Evolutionary conservation across 2,888 invertebrate genomes (phyloP).

Genomic region (Anoplius nigerrimus): DNA sequence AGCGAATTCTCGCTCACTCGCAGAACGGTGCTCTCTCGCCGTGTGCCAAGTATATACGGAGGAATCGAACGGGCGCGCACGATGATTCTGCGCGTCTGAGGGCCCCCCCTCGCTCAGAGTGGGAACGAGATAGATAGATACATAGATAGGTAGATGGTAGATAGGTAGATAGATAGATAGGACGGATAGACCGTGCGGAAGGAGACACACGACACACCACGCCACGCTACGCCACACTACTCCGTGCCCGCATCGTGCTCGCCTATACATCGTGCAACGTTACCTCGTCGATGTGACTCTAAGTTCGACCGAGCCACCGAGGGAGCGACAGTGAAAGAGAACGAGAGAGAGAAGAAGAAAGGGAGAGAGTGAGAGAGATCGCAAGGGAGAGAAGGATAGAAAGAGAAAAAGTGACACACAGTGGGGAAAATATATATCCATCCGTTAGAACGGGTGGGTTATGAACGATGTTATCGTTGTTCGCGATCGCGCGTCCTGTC

Average conservation of each 20-base stretch:
- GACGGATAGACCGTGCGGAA: constrained; percentile 18
- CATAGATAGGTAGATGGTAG: constrained; percentile 12
- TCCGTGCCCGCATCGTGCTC: background rate
- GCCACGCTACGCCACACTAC: too few species aligned
- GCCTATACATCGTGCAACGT: background rate
- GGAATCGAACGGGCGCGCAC: constrained; percentile 53
- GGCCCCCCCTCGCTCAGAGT: constrained; percentile 17
- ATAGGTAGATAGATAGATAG: constrained; percentile 30
- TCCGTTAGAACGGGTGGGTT: constrained; percentile 3
- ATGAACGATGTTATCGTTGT: constrained; percentile 37
- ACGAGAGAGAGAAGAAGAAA: too few species aligned
- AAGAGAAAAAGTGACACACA: too few species aligned
- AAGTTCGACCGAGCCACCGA: background rate
- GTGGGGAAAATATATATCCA: too few species aligned
- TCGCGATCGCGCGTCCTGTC: constrained; percentile 27
- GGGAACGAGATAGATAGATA: constrained; percentile 16
- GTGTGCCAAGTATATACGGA: constrained; percentile 17
- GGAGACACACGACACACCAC: constrained; percentile 11
- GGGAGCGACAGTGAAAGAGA: background rate
- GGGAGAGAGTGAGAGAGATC: background rate
- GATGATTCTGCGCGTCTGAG: constrained; percentile 64
- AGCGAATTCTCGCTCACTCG: too few species aligned
- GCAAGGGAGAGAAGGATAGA: background rate
- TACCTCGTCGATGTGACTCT: background rate
- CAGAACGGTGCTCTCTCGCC: too few species aligned